These are phyloP conservation scores for Mesochorus sp. DNA, from an alignment of 2,888 invertebrate species.

Conservation along the genomic window DNA sequence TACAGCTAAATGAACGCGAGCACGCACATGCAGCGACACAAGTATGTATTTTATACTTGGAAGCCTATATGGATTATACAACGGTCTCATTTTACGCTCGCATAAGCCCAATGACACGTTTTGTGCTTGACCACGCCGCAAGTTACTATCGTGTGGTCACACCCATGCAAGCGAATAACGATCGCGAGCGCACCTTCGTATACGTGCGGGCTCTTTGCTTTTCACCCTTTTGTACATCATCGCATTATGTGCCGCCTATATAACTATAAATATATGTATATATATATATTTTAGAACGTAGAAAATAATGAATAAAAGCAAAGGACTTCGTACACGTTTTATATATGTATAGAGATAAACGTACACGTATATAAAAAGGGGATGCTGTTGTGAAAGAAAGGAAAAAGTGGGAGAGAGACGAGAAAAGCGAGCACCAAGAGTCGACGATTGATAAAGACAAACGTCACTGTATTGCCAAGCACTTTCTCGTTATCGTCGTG, in stretches of 20 bases:
- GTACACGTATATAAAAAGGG: background rate
- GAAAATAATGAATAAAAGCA: background rate
- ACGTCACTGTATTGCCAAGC: constrained; percentile 35
- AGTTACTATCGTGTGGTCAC: constrained; percentile 38
- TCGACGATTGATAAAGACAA: constrained; percentile 38
- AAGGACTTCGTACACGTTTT: too few species aligned
- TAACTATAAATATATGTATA: too few species aligned
- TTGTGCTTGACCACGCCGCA: constrained; percentile 47
- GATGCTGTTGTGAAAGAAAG: too few species aligned
- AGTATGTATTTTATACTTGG: background rate
- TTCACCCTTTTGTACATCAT: constrained; percentile 39
- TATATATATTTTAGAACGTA: background rate
- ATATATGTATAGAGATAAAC: too few species aligned
- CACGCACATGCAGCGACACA: background rate
- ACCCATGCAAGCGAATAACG: constrained; percentile 28
- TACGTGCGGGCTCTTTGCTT: constrained; percentile 23
- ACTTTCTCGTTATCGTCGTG: constrained; percentile 52
- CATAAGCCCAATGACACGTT: constrained; percentile 52
- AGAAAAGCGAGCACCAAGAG: constrained; percentile 17
- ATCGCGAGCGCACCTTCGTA: constrained; percentile 8
- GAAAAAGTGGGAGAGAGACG: background rate
- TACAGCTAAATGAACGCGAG: background rate
- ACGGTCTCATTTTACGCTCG: constrained; percentile 58
- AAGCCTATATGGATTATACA: background rate
- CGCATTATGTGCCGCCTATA: background rate